These are phyloP conservation scores for Drosophila glabriapex DNA, from an alignment of 2,888 invertebrate genomes.

Conservation along the genomic window DNA sequence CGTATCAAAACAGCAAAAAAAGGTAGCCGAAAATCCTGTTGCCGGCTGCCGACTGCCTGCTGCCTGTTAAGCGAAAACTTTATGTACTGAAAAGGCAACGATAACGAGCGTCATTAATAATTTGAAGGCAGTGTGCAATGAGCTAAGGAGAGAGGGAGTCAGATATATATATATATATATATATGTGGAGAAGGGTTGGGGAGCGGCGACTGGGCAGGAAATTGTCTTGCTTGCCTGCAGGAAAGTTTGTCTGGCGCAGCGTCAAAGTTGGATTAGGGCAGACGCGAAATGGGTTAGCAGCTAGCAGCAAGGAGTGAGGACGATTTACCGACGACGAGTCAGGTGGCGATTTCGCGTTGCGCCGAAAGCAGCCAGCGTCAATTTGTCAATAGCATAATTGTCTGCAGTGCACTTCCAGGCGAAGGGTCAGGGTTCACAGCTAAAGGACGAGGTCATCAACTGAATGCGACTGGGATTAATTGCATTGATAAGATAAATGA, in stretches of 20 bases:
- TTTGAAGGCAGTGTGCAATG: conserved; percentile 64
- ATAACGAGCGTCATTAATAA: conserved; percentile 85
- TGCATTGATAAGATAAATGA: conserved; percentile 84
- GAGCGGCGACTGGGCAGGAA: conserved; percentile 47
- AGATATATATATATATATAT: background rate
- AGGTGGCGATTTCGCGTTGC: conserved; percentile 46
- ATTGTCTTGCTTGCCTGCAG: conserved; percentile 67
- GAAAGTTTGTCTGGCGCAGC: conserved; percentile 57
- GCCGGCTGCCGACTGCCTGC: conserved; percentile 30
- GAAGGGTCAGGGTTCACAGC: conserved; percentile 10
- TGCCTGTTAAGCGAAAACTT: conserved; percentile 75
- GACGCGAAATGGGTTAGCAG: conserved; percentile 64
- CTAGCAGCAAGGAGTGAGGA: background rate
- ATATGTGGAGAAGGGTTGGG: background rate
- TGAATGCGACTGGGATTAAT: conserved; percentile 73
- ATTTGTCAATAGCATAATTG: conserved; percentile 84
- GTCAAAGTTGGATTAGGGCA: conserved; percentile 62
- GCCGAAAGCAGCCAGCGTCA: conserved; percentile 59
- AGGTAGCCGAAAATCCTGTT: conserved; percentile 43
- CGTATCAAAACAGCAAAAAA: conserved; percentile 16
- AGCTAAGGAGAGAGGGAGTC: background rate
- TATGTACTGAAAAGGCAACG: conserved; percentile 85
- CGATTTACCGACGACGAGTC: background rate
- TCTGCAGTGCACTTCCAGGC: conserved; percentile 43
- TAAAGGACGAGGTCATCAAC: conserved; percentile 38